These are phyloP conservation scores for Oikopleura dioica DNA, from an alignment of 23 tunicate species.

Conservation along the genomic window DNA sequence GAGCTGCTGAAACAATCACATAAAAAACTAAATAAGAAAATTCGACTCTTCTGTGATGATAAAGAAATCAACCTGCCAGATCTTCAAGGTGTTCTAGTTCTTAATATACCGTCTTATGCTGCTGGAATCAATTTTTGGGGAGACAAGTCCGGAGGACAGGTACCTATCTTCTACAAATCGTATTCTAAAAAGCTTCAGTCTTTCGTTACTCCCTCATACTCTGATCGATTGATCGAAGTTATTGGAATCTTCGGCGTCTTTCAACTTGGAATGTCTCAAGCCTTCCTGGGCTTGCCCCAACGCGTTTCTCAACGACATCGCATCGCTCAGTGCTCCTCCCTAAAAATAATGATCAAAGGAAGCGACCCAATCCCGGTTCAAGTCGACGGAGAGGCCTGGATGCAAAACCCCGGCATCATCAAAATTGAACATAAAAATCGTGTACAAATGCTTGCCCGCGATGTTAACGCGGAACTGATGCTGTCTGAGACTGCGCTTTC, in stretches of 20 bases:
- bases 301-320: conserved; percentile 80
- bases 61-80: conserved; percentile 37
- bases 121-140: conserved; percentile 96
- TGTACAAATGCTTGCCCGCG: conserved; percentile 81
- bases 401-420: conserved; percentile 85
- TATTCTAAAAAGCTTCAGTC: no score
- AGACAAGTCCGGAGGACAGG: conserved; percentile 36
- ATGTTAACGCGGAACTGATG: no score
- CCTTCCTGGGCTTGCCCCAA: conserved; percentile 28
- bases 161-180: no score
- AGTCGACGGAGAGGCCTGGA: conserved; percentile 96
- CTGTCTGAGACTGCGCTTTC: no score
- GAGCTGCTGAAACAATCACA: conserved; percentile 52
- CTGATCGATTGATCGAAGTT: conserved; percentile 69
- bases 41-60: conserved; percentile 71
- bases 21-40: conserved; percentile 59
- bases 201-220: conserved; percentile 80
- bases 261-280: conserved; percentile 80
- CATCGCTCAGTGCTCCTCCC: conserved; percentile 76
- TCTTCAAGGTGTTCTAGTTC: conserved; percentile 67
- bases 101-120: conserved; percentile 62
- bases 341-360: conserved; percentile 66
- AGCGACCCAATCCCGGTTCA: conserved; percentile 74
- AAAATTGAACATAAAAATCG: conserved; percentile 80
- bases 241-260: conserved; percentile 75